Base-by-base conservation (phyloP, 2,797 vertebrate genomes). In the Anabas testudineus region DNA sequence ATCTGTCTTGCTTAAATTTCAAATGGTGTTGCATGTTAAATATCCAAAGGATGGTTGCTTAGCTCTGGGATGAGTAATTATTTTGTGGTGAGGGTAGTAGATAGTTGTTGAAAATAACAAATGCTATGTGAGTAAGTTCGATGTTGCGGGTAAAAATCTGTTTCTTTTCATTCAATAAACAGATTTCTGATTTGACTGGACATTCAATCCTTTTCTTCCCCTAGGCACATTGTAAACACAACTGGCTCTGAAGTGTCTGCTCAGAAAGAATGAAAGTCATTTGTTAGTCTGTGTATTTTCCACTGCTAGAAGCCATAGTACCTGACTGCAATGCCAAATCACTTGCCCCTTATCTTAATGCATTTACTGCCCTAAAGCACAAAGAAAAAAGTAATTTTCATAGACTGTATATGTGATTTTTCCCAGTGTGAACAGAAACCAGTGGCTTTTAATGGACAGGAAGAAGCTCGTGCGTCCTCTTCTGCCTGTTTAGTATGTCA, bases 221-320 rank as follows among this genome's bases (percentile, higher is more conserved):
- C 41, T 13, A 19, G 78, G 79, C 61, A 37, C 48, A 60, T 58
- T 69, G 77, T 84, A 81, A 89, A 81, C 78, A 84, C 81, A 85
- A 77, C 62, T 70, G 74, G 60, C 71, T 80, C 65, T 66, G 67
- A 88, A 84, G 71, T 32, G 51, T 80, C 80, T 67, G 47, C 74
- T 83, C 78, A 49, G 48, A 83, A 49, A 81, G 71, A 82, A 87
- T 83, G 59, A 81, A 87, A 88, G 80, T 82, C 21, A 81, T 88
- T 74, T 88, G 74, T 87, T 76, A 73, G 68, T 84, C 76, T 4
- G 46, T 79, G 80, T 78, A 80, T 77, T 87, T 80, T 66, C 71
- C 45, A 32, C 80, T 4, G 80, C 87, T 74, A 0, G 48, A 66
- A 81, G 87, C 79, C 26, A 49, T 80, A 77, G 73, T 81, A 74